Base-by-base conservation (phyloP, 2,797 vertebrate species). In the Glyptemys insculpta region DNA sequence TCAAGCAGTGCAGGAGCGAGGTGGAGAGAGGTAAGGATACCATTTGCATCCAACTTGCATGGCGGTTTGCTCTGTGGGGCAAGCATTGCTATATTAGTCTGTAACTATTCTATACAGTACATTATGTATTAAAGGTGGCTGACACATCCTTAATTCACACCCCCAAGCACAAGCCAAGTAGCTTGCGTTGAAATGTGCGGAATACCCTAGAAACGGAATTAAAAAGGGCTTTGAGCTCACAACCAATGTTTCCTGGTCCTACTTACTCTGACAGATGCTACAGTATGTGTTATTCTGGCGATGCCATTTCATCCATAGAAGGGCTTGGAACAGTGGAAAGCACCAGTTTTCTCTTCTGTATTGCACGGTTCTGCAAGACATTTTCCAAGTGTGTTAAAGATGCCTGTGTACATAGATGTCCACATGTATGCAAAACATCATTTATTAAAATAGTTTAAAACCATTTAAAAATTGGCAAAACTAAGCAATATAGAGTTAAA, bases 1-100 rank as follows among this genome's bases (percentile, higher is more conserved):
- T 99, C 99, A 0, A 99, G 99, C 98, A 99, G 99, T 3, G 99
- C 99, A 0, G 99, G 99, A 79, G 99, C 99, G 23, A 96, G 99
- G 72, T 99, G 99, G 99, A 99, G 98, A 98, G 99, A 99, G 99
- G 99, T 99, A 97, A 98, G 98, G 94, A 52, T 19, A 4, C 83
- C 82, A 52, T 62, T 86, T 12, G 18, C 74, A 49, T 78, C 49
- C 29, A 8, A 3, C 49, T 8, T 9, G 8, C 53, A 52, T 53
- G 7, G 52, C 5, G 2, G 29, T 5, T 72, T 0, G 3, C 27
- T 78, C 27, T 49, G 14, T 31, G 74, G 14, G 44, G 72, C 25
- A 47, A 76, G 72, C 37, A 76, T 76, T 44, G 72, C 72, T 68
- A 5, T 72, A 49, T 49, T 47, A 27, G 44, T 78, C 4, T 78